phyloP scores from a whole-genome alignment of 2,113 vertebrate species.

The Apteryx mantelli region DNA sequence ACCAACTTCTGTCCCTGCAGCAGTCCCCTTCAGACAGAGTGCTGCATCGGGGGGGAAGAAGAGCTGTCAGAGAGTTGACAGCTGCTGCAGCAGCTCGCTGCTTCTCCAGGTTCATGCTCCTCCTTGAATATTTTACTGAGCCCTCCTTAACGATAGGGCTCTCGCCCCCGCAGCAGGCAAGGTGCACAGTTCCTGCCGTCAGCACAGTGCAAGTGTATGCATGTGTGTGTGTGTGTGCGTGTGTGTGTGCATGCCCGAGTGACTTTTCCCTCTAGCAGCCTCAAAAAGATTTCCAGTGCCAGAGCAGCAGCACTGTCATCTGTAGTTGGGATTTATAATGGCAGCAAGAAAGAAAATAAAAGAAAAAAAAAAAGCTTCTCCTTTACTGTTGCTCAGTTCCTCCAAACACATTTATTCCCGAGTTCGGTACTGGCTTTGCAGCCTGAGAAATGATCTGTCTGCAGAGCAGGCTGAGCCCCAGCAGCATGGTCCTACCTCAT shows the following conservation, averaged over 20 bases:
- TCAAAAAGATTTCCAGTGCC: neutral
- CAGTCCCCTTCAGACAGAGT: neutral
- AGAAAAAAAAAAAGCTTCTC: neutral
- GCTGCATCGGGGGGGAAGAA: neutral
- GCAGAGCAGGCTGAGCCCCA: neutral
- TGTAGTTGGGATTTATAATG: neutral
- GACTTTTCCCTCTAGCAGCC: neutral
- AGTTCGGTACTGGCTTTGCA: neutral
- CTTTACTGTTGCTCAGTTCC: neutral
- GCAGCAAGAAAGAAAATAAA: neutral
- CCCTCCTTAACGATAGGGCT: rapidly evolving
- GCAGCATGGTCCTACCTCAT: rapidly evolving
- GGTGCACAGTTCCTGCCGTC: neutral
- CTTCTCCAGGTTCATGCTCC: too few species aligned
- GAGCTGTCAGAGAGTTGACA: rapidly evolving
- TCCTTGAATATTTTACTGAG: neutral
- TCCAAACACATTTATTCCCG: neutral
- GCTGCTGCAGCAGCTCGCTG: rapidly evolving
- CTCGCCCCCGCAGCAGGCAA: rapidly evolving
- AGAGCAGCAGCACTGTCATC: neutral
- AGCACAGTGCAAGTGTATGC: neutral
- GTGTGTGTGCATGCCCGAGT: neutral
- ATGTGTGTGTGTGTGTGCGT: neutral
- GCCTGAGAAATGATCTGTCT: neutral
- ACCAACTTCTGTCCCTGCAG: neutral